Evolutionary conservation across 2,113 vertebrate genomes (phyloP), one percentile per base, ranked within the genome.

Genomic region (Lynx canadensis): DNA sequence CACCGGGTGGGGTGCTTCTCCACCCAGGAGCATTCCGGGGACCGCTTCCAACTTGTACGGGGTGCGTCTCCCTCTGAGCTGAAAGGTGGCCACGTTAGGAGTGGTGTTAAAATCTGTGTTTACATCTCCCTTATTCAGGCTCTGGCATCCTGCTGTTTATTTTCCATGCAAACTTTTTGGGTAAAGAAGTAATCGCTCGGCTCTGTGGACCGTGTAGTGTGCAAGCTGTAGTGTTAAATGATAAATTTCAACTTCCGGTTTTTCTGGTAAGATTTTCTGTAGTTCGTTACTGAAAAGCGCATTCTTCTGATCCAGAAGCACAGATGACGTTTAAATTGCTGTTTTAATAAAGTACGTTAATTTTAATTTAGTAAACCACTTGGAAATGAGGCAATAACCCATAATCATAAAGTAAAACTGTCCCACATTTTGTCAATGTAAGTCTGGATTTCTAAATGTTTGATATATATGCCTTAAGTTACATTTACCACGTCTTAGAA

Each of bases 191-290:
- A 18, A 92, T 99, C 65, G 99, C 99, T 88, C 98, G 99, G 74
- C 99, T 99, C 68, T 99, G 99, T 50, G 99, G 99, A 94, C 99
- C 99, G 21, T 99, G 99, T 98, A 99, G 99, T 36, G 99, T 99
- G 57, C 99, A 99, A 92, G 99, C 99, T 14, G 99, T 99, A 82
- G 99, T 99, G 97, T 99, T 99, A 98, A 99, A 99, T 0, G 99
- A 99, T 98, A 99, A 99, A 98, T 99, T 99, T 98, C 99, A 99
- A 98, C 99, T 99, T 97, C 99, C 99, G 84, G 98, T 99, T 97
- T 99, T 99, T 98, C 98, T 99, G 99, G 99, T 99, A 98, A 98
- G 98, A 98, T 45, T 93, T 96, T 52, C 65, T 74, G 0, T 81
- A 81, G 21, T 80, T 85, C 31, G 94, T 38, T 85, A 89, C 7